Base-by-base conservation (phyloP, 2,113 vertebrate species). In the Emydura subglobosa region DNA sequence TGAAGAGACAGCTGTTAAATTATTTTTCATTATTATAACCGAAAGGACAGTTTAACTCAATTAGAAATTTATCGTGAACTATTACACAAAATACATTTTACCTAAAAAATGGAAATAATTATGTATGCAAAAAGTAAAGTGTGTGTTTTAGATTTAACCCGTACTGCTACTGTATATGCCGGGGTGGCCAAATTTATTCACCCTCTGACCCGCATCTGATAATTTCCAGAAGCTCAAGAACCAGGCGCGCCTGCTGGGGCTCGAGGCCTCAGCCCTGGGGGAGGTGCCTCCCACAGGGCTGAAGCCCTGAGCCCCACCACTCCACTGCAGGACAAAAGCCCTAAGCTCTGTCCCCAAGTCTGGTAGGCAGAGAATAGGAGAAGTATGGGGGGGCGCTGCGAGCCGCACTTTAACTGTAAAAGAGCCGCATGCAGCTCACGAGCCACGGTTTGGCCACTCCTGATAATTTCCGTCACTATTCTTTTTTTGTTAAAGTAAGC, bases 11-110 rank as follows among this genome's bases (percentile, higher is more conserved):
- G 39, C 51, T 88, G 88, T 92, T 68, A 87, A 94, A 47, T n/a
- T 95, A 83, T 72, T 94, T 96, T 83, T 85, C 7, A 27, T 57
- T 92, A 79, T 91, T 82, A 61, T 57, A 91, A 92, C 34, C 82
- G 34, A 90, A 91, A 82, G 21, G 50, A 72, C 21, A 51, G 21
- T 53, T 96, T n/a, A 94, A 92, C 49, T 89, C n/a, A 80, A 81
- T 78, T 39, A 0, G 0, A 94, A 93, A 94, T 90, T 34, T 10
- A 57, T 34, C 13, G 83, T 47, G 50, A 53, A 82, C 87, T 80
- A 10, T n/a, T 24, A 42, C 42, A 59, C 50, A 27, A 27, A 2
- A 29, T 4, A 49, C n/a, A 72, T 76, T 57, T 76, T 91, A 16
- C 24, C 47, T 10, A 51, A 44, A 61, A 61, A 39, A 85, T 22